phyloP scores from a whole-genome alignment of 2,888 invertebrate species.

The Rotaria macrura region DNA sequence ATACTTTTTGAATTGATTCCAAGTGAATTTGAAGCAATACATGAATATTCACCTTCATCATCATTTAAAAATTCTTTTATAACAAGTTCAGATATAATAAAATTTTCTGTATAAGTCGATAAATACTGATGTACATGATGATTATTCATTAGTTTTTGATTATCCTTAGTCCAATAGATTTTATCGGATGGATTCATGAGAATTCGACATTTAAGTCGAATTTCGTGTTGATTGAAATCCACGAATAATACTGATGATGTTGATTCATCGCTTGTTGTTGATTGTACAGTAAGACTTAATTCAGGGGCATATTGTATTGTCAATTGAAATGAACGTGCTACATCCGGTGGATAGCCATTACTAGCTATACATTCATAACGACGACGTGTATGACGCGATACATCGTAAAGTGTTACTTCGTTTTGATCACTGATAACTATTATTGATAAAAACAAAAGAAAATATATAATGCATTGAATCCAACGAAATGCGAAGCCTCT shows the following conservation, averaged over 20 bases:
- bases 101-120: not conserved
- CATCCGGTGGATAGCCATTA: not conserved
- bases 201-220: not conserved
- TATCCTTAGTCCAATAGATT: not conserved
- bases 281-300: not conserved
- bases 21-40: not conserved
- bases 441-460: not conserved
- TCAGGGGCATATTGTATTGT: not conserved
- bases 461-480: not conserved
- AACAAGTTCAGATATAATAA: not conserved
- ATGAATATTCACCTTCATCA: not conserved
- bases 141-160: not conserved
- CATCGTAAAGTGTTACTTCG: not conserved
- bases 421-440: not conserved
- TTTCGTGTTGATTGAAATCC: not conserved
- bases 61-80: not conserved
- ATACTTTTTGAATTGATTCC: not conserved
- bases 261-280: not conserved
- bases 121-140: not conserved
- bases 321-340: conserved; percentile 4
- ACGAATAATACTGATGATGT: not conserved
- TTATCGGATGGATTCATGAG: not conserved
- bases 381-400: not conserved
- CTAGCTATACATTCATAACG: conserved; percentile 3
- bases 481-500: not conserved